These are phyloP conservation scores for Athalia rosae DNA, from an alignment of 2,888 invertebrate species.

Conservation along the genomic window DNA sequence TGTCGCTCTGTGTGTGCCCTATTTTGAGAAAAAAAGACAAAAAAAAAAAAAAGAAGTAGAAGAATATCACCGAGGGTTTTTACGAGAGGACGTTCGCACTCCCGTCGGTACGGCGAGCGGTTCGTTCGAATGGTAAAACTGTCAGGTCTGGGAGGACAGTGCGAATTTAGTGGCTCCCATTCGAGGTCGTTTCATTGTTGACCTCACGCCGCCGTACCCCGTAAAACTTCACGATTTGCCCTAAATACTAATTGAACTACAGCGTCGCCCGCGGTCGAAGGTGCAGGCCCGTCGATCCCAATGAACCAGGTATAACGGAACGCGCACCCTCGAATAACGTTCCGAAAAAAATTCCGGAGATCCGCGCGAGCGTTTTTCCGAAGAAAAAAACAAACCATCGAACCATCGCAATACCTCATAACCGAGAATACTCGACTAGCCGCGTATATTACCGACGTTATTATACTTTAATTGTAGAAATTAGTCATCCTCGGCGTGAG, in stretches of 20 bases:
- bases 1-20: conserved; percentile 23
- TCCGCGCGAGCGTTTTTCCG: neutral
- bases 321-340: neutral
- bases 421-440: neutral
- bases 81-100: conserved; percentile 31
- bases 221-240: conserved; percentile 26
- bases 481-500: conserved; percentile 59
- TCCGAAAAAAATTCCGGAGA: neutral
- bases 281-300: neutral
- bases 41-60: conserved; percentile 5
- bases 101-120: neutral
- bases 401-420: neutral
- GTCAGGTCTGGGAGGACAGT: conserved; percentile 33
- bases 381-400: neutral
- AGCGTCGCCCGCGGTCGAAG: neutral
- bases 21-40: conserved; percentile 44
- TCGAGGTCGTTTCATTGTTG: conserved; percentile 38
- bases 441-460: neutral
- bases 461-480: conserved; percentile 25
- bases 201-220: conserved; percentile 9
- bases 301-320: neutral
- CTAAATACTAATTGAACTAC: conserved; percentile 33
- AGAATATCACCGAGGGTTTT: conserved; percentile 52
- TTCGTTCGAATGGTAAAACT: conserved; percentile 34
- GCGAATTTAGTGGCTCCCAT: conserved; percentile 36